These are phyloP conservation scores for Ctenicera cuprea DNA, from an alignment of 2,888 invertebrate species.

Conservation along the genomic window DNA sequence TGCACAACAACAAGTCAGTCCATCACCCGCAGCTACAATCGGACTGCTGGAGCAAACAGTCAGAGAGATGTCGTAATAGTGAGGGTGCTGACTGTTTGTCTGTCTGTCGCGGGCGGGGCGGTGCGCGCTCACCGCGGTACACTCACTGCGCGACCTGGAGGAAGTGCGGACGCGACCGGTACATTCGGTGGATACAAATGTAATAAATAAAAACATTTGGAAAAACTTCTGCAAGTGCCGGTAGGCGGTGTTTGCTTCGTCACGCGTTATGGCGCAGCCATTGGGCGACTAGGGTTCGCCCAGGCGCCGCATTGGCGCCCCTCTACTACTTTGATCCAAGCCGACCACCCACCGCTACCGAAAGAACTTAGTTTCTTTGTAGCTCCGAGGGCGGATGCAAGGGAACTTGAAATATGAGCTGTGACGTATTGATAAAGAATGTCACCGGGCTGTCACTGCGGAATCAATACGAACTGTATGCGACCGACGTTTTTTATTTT, in stretches of 20 bases:
- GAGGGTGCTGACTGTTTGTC: conserved; percentile 69
- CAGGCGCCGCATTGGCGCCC: conserved; percentile 66
- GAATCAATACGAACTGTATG: conserved; percentile 73
- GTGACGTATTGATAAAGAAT: conserved; percentile 79
- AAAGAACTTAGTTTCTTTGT: conserved; percentile 78
- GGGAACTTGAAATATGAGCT: conserved; percentile 74
- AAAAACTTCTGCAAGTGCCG: conserved; percentile 74
- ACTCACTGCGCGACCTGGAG: conserved; percentile 62
- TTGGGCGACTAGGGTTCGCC: conserved; percentile 71
- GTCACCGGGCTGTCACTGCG: conserved; percentile 81
- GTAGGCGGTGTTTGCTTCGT: conserved; percentile 65
- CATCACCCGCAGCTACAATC: conserved; percentile 56
- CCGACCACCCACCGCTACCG: conserved; percentile 69
- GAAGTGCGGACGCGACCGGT: conserved; percentile 75
- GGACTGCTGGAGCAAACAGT: conserved; percentile 65
- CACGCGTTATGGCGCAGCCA: conserved; percentile 76
- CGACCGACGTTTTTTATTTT: conserved; percentile 61
- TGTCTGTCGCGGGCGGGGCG: conserved; percentile 71
- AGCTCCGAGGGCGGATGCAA: conserved; percentile 73
- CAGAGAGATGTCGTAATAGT: conserved; percentile 71
- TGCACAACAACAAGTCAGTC: conserved; percentile 50
- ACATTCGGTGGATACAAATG: conserved; percentile 81
- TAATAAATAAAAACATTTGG: conserved; percentile 82
- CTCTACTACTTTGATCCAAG: conserved; percentile 59
- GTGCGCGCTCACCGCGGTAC: conserved; percentile 64